phyloP scores from a whole-genome alignment of 2,797 vertebrate species.

The Zenarchopterus dispar region DNA sequence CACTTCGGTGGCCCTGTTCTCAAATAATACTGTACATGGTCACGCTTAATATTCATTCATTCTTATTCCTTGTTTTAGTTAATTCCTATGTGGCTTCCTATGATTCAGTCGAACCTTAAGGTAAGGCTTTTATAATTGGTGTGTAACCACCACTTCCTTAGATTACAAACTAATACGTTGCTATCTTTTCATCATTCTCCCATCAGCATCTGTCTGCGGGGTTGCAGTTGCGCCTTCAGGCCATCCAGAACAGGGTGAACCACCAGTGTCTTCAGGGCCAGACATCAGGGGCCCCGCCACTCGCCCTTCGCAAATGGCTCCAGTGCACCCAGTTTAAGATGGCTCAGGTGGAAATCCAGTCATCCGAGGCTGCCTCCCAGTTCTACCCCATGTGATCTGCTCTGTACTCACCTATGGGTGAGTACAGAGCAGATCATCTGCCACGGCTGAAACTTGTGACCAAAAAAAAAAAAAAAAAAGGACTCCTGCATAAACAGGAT shows the following conservation, averaged over 20 bases:
- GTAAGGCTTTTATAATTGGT: constrained; percentile 73
- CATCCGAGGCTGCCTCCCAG: constrained; percentile 96
- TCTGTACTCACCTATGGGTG: constrained; percentile 33
- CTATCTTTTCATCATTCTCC: not conserved
- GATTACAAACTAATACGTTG: not conserved
- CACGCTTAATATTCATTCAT: not conserved
- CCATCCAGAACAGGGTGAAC: constrained; percentile 97
- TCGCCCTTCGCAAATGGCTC: constrained; percentile 95
- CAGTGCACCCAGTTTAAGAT: constrained; percentile 99
- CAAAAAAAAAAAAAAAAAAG: constrained; percentile 18
- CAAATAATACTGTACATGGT: not conserved
- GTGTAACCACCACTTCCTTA: not conserved
- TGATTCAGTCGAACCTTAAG: constrained; percentile 98
- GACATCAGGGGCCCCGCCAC: constrained; percentile 84
- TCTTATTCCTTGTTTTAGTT: constrained; percentile 80
- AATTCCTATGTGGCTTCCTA: constrained; percentile 99
- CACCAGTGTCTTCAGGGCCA: constrained; percentile 92
- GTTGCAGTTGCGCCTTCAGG: constrained; percentile 96
- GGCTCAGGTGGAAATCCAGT: constrained; percentile 99
- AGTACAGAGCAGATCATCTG: too few species aligned
- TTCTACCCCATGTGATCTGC: constrained; percentile 96
- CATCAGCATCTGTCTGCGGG: constrained; percentile 94
- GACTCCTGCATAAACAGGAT: constrained; percentile 40
- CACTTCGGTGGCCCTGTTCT: not conserved
- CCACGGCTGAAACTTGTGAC: constrained; percentile 18